phyloP scores from a whole-genome alignment of 2,888 invertebrate genomes.

The Megalurothrips usitatus region DNA sequence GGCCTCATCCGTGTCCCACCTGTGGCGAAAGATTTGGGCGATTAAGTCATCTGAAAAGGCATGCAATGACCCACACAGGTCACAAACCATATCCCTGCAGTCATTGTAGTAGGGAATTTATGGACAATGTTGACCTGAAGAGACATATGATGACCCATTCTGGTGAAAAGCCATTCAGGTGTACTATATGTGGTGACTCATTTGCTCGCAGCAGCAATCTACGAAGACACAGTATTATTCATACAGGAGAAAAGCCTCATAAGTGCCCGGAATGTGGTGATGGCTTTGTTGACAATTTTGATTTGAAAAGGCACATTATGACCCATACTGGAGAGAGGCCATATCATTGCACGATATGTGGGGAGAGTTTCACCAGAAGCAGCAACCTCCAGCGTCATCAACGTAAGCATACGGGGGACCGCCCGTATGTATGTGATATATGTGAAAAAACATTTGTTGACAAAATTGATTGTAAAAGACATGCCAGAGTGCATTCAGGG shows the following conservation, averaged over 20 bases:
- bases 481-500: constrained; percentile 13
- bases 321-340: constrained; percentile 34
- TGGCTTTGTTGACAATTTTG: constrained; percentile 30
- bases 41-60: background rate
- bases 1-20: background rate
- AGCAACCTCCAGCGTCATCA: constrained; percentile 32
- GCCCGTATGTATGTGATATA: constrained; percentile 29
- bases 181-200: background rate
- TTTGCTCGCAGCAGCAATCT: constrained; percentile 15
- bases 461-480: background rate
- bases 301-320: constrained; percentile 29
- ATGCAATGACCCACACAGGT: constrained; percentile 7
- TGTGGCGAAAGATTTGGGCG: constrained; percentile 13
- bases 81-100: constrained; percentile 1
- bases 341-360: constrained; percentile 31
- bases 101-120: background rate
- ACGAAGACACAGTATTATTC: background rate
- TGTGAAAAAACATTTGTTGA: constrained; percentile 16
- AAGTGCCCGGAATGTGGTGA: constrained; percentile 34
- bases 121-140: constrained; percentile 10
- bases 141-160: constrained; percentile 6
- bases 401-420: constrained; percentile 32
- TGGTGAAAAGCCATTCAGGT: background rate
- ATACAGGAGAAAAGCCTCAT: constrained; percentile 32
- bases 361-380: constrained; percentile 32